Evolutionary conservation across 2,888 invertebrate species (phyloP).

Genomic region (Troides aeacus): DNA sequence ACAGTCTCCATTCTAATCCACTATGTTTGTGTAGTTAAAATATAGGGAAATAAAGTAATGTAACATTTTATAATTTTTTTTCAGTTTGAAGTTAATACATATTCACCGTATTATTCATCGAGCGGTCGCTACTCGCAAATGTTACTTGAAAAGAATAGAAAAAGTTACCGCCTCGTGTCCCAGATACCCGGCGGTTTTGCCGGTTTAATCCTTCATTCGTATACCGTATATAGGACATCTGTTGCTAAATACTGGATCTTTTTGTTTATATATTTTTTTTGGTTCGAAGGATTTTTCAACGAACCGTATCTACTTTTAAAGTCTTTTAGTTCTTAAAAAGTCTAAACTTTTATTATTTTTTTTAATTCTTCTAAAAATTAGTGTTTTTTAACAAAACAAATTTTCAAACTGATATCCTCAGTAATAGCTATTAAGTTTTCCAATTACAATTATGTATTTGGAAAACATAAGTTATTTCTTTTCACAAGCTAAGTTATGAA

Average conservation of each 20-base stretch:
- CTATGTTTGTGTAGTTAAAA: background rate
- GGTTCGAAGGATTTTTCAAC: too few species aligned
- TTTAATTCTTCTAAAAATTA: too few species aligned
- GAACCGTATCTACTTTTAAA: too few species aligned
- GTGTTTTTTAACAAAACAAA: too few species aligned
- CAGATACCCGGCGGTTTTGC: slow-evolving; percentile 19
- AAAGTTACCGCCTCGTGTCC: slow-evolving; percentile 15
- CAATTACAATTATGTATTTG: too few species aligned
- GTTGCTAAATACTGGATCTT: background rate
- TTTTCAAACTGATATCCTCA: too few species aligned
- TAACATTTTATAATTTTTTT: background rate
- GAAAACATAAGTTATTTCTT: too few species aligned
- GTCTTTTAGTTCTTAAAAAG: too few species aligned
- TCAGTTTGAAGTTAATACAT: background rate
- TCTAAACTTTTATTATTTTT: too few species aligned
- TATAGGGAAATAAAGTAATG: background rate
- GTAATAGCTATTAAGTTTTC: too few species aligned
- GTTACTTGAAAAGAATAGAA: slow-evolving; percentile 14
- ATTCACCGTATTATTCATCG: background rate
- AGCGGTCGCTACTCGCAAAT: slow-evolving; percentile 6
- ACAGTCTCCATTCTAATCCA: too few species aligned
- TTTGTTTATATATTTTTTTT: slow-evolving; percentile 2
- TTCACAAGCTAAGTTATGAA: too few species aligned
- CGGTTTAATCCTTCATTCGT: slow-evolving; percentile 21
- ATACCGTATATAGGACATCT: slow-evolving; percentile 16